Conservation (phyloP, 2,113 vertebrate species). For the Phrynosoma platyrhinos region DNA sequence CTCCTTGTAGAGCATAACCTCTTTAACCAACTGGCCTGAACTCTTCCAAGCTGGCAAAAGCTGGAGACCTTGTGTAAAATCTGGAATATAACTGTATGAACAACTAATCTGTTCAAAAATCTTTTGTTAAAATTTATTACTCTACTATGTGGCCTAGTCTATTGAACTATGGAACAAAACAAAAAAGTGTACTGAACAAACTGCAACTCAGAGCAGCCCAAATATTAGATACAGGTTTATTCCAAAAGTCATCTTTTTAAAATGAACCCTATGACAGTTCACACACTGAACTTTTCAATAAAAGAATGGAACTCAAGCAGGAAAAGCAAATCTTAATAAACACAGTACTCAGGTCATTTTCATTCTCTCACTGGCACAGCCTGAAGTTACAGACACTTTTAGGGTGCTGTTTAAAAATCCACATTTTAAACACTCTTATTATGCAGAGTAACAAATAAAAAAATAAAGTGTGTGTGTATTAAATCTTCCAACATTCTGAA, state of each 20-base stretch:
- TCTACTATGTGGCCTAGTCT: no score
- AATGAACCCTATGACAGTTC: background rate
- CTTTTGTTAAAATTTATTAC: no score
- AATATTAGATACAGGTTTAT: slow-evolving; percentile 12
- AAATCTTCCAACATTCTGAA: background rate
- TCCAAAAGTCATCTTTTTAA: background rate
- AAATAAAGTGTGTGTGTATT: background rate
- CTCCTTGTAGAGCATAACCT: background rate
- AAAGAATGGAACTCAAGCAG: background rate
- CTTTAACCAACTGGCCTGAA: no score
- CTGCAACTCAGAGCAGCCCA: background rate
- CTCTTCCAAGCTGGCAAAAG: no score
- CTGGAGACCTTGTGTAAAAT: no score
- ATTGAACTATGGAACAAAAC: no score
- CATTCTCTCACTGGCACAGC: background rate
- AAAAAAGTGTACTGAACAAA: no score
- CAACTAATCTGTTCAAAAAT: no score
- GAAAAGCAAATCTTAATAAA: background rate
- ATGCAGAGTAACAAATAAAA: background rate
- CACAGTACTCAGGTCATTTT: background rate
- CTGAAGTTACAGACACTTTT: no score
- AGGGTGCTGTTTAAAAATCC: background rate
- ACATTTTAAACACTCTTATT: background rate
- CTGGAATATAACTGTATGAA: no score
- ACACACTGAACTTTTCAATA: no score